Conservation (phyloP, 2,888 invertebrate species). For the Dynastes maya region DNA sequence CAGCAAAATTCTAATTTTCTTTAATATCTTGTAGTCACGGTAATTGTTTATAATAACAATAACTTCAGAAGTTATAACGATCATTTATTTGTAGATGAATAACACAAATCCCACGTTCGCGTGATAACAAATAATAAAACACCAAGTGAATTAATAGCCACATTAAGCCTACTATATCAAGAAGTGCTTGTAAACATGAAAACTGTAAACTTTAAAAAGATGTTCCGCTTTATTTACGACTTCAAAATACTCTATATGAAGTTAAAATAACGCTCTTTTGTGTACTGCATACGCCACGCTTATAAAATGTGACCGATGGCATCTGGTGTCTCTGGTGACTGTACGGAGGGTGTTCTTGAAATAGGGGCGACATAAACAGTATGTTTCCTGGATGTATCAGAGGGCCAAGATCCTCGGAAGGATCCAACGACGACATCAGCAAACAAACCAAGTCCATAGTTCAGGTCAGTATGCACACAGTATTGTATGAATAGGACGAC, state of each 20-base stretch:
- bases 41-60: too few relatives aligned
- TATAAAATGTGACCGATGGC: slow-evolving; percentile 39
- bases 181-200: slow-evolving; percentile 2
- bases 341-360: slow-evolving; percentile 31
- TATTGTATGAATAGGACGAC: background rate
- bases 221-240: slow-evolving; percentile 21
- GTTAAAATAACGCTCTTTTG: slow-evolving; percentile 2
- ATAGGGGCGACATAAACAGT: slow-evolving; percentile 43
- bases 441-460: slow-evolving; percentile 80
- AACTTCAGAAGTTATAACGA: too few relatives aligned
- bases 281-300: slow-evolving; percentile 8
- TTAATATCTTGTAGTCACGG: too few relatives aligned
- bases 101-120: too few relatives aligned
- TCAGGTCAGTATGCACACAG: slow-evolving; percentile 73
- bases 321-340: slow-evolving; percentile 41
- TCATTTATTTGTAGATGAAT: too few relatives aligned
- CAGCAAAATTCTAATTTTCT: too few relatives aligned
- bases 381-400: slow-evolving; percentile 83
- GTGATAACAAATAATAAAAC: too few relatives aligned
- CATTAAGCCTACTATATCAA: too few relatives aligned
- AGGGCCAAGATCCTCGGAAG: slow-evolving; percentile 80
- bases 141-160: too few relatives aligned
- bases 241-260: slow-evolving; percentile 22
- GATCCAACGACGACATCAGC: slow-evolving; percentile 85
- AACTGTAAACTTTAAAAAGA: background rate